phyloP scores from a whole-genome alignment of 2,888 invertebrate genomes.

The Drosophila hamatofila region DNA sequence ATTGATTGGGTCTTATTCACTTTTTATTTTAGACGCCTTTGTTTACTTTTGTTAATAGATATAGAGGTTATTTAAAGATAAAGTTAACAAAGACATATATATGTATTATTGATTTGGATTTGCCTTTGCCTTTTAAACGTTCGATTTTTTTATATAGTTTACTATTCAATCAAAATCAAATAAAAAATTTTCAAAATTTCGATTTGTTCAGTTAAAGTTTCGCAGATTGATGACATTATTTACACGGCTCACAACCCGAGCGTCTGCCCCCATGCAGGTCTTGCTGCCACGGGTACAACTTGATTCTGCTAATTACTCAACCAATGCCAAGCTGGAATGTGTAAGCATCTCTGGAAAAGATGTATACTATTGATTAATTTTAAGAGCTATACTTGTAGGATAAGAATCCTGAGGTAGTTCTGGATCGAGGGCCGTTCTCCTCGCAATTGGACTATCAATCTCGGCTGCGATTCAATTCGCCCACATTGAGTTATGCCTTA shows the following conservation, averaged over 20 bases:
- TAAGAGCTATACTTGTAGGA: not conserved
- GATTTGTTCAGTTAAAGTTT: constrained; percentile 39
- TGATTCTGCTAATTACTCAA: constrained; percentile 14
- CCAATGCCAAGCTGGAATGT: not conserved
- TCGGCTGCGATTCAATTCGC: constrained; percentile 95
- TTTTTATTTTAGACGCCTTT: not conserved
- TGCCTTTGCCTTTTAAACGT: not conserved
- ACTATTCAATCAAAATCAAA: not conserved
- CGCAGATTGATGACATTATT: constrained; percentile 11
- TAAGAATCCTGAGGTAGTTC: not conserved
- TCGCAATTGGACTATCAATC: constrained; percentile 96
- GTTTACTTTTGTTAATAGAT: not conserved
- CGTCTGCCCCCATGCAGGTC: constrained; percentile 3
- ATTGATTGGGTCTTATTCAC: not conserved
- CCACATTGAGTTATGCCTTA: constrained; percentile 92
- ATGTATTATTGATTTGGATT: not conserved
- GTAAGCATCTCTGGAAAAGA: not conserved
- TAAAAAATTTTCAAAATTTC: constrained; percentile 1
- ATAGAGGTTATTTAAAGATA: not conserved
- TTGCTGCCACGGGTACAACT: constrained; percentile 1
- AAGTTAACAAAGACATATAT: not conserved
- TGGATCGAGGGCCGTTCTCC: constrained; percentile 58
- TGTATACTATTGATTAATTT: too few relatives aligned
- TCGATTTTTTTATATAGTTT: not conserved
- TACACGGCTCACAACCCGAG: constrained; percentile 23